These are phyloP conservation scores for Meloidogyne exigua DNA, from an alignment of 1,140 invertebrate species.

Conservation along the genomic window DNA sequence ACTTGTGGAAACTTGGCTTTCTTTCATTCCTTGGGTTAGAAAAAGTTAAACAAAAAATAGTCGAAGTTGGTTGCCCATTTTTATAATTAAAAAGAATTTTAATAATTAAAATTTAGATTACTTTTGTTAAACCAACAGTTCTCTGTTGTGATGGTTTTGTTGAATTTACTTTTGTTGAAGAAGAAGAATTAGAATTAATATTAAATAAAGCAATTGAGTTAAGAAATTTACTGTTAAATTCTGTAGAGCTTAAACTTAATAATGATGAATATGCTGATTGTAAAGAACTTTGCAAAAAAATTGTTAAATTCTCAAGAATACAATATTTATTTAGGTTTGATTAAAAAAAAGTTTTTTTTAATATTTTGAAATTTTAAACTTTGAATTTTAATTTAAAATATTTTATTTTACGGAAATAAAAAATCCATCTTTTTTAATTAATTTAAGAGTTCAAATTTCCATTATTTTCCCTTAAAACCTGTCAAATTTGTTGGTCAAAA, in stretches of 20 bases:
- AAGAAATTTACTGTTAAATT: constrained; percentile 25
- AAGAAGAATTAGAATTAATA: constrained; percentile 24
- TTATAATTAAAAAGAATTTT: too few species aligned
- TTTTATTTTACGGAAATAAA: too few species aligned
- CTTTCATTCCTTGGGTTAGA: background rate
- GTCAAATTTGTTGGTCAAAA: too few species aligned
- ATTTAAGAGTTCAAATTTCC: too few species aligned
- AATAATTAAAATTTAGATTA: constrained; percentile 32
- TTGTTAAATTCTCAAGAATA: constrained; percentile 40
- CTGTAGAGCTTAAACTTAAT: constrained; percentile 38
- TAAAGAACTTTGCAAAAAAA: constrained; percentile 24
- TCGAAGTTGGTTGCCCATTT: too few species aligned
- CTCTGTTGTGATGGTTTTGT: constrained; percentile 48
- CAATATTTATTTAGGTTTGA: constrained; percentile 31
- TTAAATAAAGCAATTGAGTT: constrained; percentile 39
- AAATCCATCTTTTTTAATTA: too few species aligned
- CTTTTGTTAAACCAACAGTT: background rate
- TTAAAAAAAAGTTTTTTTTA: constrained; percentile 23
- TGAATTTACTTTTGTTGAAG: constrained; percentile 40
- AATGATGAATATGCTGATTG: constrained; percentile 32
- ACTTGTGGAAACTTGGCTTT: background rate
- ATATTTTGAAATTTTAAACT: background rate
- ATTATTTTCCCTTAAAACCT: too few species aligned
- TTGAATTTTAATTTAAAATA: background rate
- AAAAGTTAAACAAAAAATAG: too few species aligned